These are phyloP conservation scores for Falcunculus frontatus DNA, from an alignment of 2,113 vertebrate species.

Conservation along the genomic window DNA sequence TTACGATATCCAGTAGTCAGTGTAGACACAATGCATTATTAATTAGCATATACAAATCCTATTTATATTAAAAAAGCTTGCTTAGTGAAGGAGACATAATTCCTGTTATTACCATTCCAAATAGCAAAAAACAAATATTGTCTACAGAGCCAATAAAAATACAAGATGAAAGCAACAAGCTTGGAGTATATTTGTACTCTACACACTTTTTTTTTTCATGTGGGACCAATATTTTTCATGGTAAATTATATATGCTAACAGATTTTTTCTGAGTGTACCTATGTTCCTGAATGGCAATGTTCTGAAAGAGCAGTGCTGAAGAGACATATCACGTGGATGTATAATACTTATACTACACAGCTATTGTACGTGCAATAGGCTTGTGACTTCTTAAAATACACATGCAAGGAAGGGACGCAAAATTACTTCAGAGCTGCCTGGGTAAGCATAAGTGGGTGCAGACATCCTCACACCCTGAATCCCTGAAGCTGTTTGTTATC, in stretches of 20 bases:
- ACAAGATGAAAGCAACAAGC: background rate
- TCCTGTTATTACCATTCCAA: constrained; percentile 33
- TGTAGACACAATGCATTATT: constrained; percentile 39
- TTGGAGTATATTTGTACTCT: background rate
- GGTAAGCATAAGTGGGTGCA: background rate
- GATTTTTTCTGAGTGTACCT: background rate
- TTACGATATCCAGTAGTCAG: background rate
- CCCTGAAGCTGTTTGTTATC: background rate
- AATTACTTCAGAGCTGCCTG: background rate
- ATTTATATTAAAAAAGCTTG: constrained; percentile 57
- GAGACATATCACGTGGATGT: background rate
- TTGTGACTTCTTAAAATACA: background rate
- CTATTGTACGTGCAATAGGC: background rate
- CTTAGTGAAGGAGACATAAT: constrained; percentile 41
- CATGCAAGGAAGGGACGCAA: fast-evolving
- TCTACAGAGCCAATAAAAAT: background rate
- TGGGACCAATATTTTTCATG: background rate
- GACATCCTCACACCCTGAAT: background rate
- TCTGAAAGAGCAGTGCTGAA: background rate
- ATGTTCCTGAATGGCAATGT: background rate
- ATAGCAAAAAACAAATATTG: constrained; percentile 25
- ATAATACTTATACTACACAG: background rate
- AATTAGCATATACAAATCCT: constrained; percentile 51
- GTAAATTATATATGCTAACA: background rate
- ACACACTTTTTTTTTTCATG: background rate